Base-by-base conservation (phyloP, 53 echinoderm and acorn worm species). In the Temnopleurus reevesii region DNA sequence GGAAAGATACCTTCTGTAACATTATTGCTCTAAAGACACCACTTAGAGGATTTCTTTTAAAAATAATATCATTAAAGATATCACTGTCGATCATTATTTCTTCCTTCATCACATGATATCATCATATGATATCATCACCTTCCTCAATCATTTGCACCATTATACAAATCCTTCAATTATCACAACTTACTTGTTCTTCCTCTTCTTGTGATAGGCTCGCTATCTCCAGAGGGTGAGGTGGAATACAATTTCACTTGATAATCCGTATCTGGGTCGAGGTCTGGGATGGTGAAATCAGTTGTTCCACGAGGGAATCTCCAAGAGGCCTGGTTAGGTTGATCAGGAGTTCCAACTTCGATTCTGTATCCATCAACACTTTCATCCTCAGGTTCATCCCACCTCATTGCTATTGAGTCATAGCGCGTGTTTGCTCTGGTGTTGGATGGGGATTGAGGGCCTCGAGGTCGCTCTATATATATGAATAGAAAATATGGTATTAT, bases 231-330 rank as follows among this genome's bases (percentile, higher is more conserved):
- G 35, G 46, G 59, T n/a, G 59, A 59, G 0, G 61, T 59, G 29
- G 86, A 59, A 36, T 58, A 58, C 24, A 86, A 59, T 8, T 59
- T 86, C 43, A 86, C 86, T 45, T 86, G 46, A 46, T 86, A 86
- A 34, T 86, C 86, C 17, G 86, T 86, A 59, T 86, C 46, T 45
- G 86, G 86, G 8, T 59, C 46, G 7, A 86, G 63, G 86, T 86
- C 46, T 59, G 59, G 59, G 24, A 86, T 59, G 23, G 86, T 86
- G 86, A 58, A 49, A 46, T 59, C 58, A 26, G 18, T 86, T 36
- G 86, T 61, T 4, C 86, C 59, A 1, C 58, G 44, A 60, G 86
- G 85, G 27, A 86, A 45, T 10, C 27, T 59, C 61, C 41, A 59
- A 30, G 86, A 86, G 60, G n/a, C 57, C 45, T 60, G 59, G 38